A percentile compares a stretch with the other conserved stretches of the same genome.
Evolutionary conservation across 2,797 vertebrate species (phyloP).

Genomic region (Fistularia tabacaria): DNA sequence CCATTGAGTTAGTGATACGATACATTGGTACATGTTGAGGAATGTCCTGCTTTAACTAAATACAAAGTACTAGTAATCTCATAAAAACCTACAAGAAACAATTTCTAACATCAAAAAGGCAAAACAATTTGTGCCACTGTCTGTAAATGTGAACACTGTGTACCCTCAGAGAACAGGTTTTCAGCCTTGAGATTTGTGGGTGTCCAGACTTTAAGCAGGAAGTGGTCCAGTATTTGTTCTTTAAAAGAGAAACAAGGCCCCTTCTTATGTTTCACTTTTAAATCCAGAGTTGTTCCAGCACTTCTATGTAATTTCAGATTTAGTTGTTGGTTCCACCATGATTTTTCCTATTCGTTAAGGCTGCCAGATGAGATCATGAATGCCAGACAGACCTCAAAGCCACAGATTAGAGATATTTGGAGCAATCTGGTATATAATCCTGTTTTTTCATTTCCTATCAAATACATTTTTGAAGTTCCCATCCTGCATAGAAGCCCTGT

Average conservation of each 20-base stretch:
- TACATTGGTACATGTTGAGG: slow-evolving; percentile 7
- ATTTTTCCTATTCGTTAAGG: too few species aligned
- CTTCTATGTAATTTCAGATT: too few species aligned
- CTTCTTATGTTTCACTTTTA: too few species aligned
- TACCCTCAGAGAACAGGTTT: too few species aligned
- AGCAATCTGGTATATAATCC: too few species aligned
- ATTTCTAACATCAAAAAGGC: slow-evolving; percentile 8
- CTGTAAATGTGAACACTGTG: too few species aligned
- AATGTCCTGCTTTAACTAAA: slow-evolving; percentile 29
- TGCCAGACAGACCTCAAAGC: too few species aligned
- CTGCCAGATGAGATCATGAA: too few species aligned
- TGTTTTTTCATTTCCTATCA: background rate
- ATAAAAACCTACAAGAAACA: slow-evolving; percentile 9
- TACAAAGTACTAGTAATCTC: slow-evolving; percentile 15
- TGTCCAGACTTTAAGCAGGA: background rate
- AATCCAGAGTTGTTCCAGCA: too few species aligned
- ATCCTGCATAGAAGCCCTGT: background rate
- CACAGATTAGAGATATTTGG: too few species aligned
- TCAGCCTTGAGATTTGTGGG: background rate
- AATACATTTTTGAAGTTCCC: background rate
- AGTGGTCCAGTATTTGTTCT: background rate
- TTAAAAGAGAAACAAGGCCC: too few species aligned
- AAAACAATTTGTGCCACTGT: background rate
- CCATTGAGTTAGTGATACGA: background rate
- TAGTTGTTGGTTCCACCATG: too few species aligned